These are phyloP conservation scores for Strongylocentrotus purpuratus DNA, from an alignment of 35 echinoderm and acorn worm genomes.

Conservation along the genomic window DNA sequence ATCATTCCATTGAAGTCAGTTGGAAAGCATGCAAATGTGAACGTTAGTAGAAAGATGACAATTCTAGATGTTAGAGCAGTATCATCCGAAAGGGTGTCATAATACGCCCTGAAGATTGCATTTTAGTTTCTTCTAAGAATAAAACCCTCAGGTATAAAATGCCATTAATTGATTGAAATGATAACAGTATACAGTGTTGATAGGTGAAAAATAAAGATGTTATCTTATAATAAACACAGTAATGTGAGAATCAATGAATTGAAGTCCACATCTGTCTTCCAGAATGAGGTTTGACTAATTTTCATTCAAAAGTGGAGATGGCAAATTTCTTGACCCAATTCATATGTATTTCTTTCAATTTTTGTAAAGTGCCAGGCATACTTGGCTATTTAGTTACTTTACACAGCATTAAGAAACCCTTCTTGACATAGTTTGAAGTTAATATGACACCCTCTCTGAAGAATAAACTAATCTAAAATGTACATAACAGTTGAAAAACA, in stretches of 20 bases:
- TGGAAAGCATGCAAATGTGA: neutral
- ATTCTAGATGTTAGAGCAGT: neutral
- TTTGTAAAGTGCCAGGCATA: neutral
- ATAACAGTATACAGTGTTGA: neutral
- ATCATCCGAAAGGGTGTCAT: neutral
- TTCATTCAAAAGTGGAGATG: neutral
- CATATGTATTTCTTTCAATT: neutral
- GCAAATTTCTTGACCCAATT: neutral
- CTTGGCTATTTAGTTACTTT: too few species aligned
- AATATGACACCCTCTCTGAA: neutral
- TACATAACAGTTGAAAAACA: neutral
- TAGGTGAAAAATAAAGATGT: neutral
- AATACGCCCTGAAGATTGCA: neutral
- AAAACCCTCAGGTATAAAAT: neutral
- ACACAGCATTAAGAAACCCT: too few species aligned
- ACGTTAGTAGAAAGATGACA: neutral
- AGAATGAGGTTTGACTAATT: neutral
- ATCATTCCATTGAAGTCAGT: neutral
- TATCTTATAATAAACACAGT: neutral
- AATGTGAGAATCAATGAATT: neutral
- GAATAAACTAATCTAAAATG: neutral
- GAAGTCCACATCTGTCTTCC: neutral
- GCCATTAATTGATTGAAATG: neutral
- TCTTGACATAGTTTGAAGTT: neutral
- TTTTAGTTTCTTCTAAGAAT: neutral